Evolutionary conservation across 2,888 invertebrate species (phyloP), one percentile per base, ranked within the genome.

Genomic region (Oligia fasciuncula): DNA sequence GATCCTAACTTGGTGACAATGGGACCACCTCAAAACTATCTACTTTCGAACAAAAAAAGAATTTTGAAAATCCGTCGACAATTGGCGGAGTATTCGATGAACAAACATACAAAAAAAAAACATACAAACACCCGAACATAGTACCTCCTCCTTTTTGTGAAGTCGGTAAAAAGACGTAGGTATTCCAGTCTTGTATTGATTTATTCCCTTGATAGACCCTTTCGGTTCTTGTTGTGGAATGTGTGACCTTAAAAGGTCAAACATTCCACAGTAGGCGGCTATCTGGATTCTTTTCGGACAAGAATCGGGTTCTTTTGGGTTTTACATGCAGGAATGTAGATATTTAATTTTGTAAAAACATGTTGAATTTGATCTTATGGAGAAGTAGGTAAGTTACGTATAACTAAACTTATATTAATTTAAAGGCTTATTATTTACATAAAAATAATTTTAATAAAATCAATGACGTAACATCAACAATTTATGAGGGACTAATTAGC

Each of bases 221-320:
- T 76, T 69, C 40, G 60, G 63, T 69, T 72, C 5, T 17, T 43
- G 49, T 40, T 63, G n/a, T 75, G 29, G 62, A 76, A 81, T 71
- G 54, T 63, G 29, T 54, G 76, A 71, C 67, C 81, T 71, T 76
- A 62, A 40, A 72, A 43, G 46, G 57, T 57, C 57, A n/a, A 11
- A 57, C 23, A 57, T 57, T 57, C n/a, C 11, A 57, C 4, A n/a
- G n/a, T n/a, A 23, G 11, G 17, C 23, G 17, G 49, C 6, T 23
- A 46, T 67, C n/a, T 29, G 29, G 35, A 73, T 73, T 77, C 1
- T 77, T 77, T 62, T 62, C 35, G 54, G 66, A 35, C 11, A 60
- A 66, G 14, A 72, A 43, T 11, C 8, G 67, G 62, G 49, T 43
- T 57, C n/a, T 57, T 49, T 60, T n/a, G 13, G 29, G 40, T 60